Evolutionary conservation across 2,888 invertebrate species (phyloP).

Genomic region (Harpalus rubripes): DNA sequence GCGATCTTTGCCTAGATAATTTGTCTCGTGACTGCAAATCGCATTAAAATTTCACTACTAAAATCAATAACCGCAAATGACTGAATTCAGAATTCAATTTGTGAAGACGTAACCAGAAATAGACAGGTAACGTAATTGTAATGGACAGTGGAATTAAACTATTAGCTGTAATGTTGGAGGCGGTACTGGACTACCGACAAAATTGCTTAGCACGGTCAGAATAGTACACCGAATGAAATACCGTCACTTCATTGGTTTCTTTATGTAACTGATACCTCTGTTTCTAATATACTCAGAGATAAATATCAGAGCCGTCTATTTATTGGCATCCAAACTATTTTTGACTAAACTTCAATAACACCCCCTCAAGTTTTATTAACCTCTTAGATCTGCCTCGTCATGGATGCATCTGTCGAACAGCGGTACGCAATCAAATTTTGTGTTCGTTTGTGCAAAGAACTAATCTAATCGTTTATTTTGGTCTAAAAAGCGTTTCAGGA

Average conservation of each 20-base stretch:
- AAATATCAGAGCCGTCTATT: too few relatives aligned
- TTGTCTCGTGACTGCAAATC: constrained; percentile 49
- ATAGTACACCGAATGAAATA: not conserved
- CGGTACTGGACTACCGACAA: not conserved
- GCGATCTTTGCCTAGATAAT: constrained; percentile 38
- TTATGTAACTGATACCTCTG: not conserved
- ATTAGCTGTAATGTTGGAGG: not conserved
- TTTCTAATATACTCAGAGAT: too few relatives aligned
- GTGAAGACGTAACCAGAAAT: not conserved
- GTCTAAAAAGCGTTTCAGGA: too few relatives aligned
- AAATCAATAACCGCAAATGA: constrained; percentile 42
- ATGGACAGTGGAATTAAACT: constrained; percentile 21
- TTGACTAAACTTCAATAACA: too few relatives aligned
- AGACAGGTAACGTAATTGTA: constrained; percentile 12
- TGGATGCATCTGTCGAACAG: too few relatives aligned
- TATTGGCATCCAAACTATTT: too few relatives aligned
- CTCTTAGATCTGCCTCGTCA: too few relatives aligned
- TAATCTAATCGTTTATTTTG: too few relatives aligned
- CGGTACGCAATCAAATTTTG: too few relatives aligned
- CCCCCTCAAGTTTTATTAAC: too few relatives aligned
- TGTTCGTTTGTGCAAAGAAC: too few relatives aligned
- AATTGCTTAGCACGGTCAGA: not conserved
- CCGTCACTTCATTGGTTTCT: not conserved
- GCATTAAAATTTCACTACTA: constrained; percentile 44
- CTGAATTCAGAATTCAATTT: constrained; percentile 42